phyloP scores from a whole-genome alignment of 2,888 invertebrate species.

The Lycia hirtaria region DNA sequence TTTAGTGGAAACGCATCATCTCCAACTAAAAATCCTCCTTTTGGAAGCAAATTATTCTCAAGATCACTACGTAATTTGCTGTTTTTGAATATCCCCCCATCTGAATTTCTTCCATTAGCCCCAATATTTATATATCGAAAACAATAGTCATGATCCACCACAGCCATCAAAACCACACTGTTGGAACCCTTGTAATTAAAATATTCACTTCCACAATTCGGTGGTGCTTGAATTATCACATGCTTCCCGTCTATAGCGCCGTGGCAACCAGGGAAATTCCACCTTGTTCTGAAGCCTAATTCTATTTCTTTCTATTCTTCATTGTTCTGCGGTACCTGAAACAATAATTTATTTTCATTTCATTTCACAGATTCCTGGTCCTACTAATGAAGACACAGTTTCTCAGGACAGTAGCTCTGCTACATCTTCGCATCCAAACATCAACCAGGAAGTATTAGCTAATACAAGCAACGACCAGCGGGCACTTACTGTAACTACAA shows the following conservation, averaged over 20 bases:
- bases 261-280: conserved; percentile 54
- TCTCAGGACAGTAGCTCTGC: conserved; percentile 28
- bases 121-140: conserved; percentile 12
- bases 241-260: conserved; percentile 58
- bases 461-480: conserved; percentile 33
- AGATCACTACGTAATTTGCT: conserved; percentile 1
- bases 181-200: conserved; percentile 50
- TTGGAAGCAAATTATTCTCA: conserved; percentile 28
- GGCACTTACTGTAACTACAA: conserved; percentile 29
- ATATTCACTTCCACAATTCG: conserved; percentile 43
- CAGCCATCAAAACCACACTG: conserved; percentile 23
- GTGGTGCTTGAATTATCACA: conserved; percentile 45
- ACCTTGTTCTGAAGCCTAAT: no score
- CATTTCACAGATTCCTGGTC: conserved; percentile 5
- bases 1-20: background rate
- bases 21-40: conserved; percentile 4
- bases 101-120: conserved; percentile 20
- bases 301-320: conserved; percentile 10
- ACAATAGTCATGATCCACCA: background rate
- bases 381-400: conserved; percentile 28
- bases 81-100: conserved; percentile 15
- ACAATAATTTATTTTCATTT: conserved; percentile 33
- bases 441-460: conserved; percentile 34
- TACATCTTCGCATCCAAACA: conserved; percentile 36
- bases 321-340: conserved; percentile 10